A percentile compares a stretch with the other conserved stretches of the same genome.
Evolutionary conservation across 2,113 vertebrate genomes (phyloP).

Genomic region (Myiozetetes cayanensis): DNA sequence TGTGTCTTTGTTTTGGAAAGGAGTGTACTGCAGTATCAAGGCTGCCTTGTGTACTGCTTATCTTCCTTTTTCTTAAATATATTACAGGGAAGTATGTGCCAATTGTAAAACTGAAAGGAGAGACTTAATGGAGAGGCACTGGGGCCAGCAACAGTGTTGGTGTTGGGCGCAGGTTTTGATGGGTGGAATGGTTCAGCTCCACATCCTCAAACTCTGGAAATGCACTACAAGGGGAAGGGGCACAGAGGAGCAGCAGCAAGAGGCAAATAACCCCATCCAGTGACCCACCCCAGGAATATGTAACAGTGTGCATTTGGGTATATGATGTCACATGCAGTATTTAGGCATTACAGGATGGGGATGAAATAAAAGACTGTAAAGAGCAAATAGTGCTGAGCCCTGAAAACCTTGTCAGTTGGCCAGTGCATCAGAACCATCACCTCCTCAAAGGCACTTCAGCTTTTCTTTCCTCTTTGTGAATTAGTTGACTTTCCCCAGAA

Average conservation of each 20-base stretch:
- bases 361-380: background rate
- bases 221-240: background rate
- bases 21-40: background rate
- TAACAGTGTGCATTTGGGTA: background rate
- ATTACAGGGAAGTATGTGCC: background rate
- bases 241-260: background rate
- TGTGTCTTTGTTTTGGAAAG: background rate
- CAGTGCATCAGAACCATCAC: fast-evolving
- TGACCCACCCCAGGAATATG: fast-evolving
- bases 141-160: background rate
- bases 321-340: background rate
- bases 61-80: background rate
- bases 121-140: background rate
- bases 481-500: background rate
- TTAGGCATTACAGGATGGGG: background rate
- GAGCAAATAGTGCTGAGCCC: background rate
- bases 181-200: background rate
- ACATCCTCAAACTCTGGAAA: background rate
- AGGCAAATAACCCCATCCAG: background rate
- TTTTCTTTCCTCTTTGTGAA: background rate
- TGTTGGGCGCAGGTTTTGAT: background rate
- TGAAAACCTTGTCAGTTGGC: fast-evolving
- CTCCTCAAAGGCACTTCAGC: background rate
- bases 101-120: background rate
- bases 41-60: background rate